A percentile compares a stretch with the other conserved stretches of the same genome.
Evolutionary conservation across 2,113 vertebrate species (phyloP).

Genomic region (Girardinichthys multiradiatus): DNA sequence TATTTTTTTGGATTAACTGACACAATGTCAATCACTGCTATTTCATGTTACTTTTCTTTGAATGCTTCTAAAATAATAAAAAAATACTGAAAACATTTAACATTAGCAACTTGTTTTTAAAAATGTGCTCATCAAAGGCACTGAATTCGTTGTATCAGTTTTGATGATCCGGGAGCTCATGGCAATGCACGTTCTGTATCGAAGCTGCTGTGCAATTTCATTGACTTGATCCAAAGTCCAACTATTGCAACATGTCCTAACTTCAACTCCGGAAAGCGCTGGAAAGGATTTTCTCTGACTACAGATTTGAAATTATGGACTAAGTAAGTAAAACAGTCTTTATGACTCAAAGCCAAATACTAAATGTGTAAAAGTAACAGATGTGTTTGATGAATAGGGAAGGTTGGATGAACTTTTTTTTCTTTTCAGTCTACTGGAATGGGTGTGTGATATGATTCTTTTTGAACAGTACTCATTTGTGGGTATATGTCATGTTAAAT

Average conservation of each 20-base stretch:
- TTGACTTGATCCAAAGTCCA: slow-evolving; percentile 78
- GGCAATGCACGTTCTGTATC: slow-evolving; percentile 8
- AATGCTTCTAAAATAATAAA: no score
- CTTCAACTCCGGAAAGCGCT: slow-evolving; percentile 45
- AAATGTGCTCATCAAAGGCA: background rate
- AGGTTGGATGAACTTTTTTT: background rate
- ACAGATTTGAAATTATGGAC: slow-evolving; percentile 35
- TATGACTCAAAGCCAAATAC: slow-evolving; percentile 18
- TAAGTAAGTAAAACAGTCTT: slow-evolving; percentile 47
- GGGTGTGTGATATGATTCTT: background rate
- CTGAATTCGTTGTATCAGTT: background rate
- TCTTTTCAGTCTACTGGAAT: background rate
- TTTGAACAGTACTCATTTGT: background rate
- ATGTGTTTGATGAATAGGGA: background rate
- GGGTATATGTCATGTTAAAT: background rate
- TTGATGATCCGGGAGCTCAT: slow-evolving; percentile 7
- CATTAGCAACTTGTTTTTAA: background rate
- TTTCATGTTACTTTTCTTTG: no score
- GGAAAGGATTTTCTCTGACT: slow-evolving; percentile 44
- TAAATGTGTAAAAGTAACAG: background rate
- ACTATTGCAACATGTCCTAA: slow-evolving; percentile 59
- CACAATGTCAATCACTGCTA: background rate
- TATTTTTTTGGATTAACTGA: no score
- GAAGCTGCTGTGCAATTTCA: slow-evolving; percentile 30
- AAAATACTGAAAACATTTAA: no score